Evolutionary conservation across 53 echinoderm and acorn worm genomes (phyloP), one percentile per base, ranked within the genome.

Genomic region (Mesocentrotus franciscanus): DNA sequence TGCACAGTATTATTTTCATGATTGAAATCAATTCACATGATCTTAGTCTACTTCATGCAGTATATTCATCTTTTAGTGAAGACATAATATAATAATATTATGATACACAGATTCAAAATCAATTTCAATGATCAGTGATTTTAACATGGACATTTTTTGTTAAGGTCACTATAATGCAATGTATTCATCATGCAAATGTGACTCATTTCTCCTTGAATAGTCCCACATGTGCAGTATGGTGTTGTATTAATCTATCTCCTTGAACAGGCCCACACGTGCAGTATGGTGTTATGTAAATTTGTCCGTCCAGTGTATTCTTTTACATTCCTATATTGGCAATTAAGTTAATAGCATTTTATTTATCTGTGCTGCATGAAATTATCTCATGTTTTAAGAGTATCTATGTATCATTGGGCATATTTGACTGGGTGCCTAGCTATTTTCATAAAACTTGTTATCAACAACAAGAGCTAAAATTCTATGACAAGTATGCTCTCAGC

Each of bases 251-350:
- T 81, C 17, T 64, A 64, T 64, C 20, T 18, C 64, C 64, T 64
- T 14, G 18, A 64, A 18, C 15, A 64, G 20, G 16, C 64, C 64
- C 64, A 16, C 20, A 64, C 15, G 64, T 64, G 64, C 64, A 64
- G 16, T 64, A 64, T 64, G 18, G 64, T 64, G 20, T 64, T 64
- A 20, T 64, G 15, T 64, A 64, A 64, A 7, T 81, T 81, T 81
- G 81, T 81, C 81, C 81, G 81, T 81, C 81, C 81, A 81, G 20
- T 42, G 81, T 42, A 81, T 81, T 81, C 81, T 42, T 8, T 39
- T 20, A 81, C 81, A 81, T 81, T 81, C 81, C 81, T 81, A 1
- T 33, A 33, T 81, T 81, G 42, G 20, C 42, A 81, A 81, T 81
- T 81, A 6, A 81, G 6, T 42, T 5, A 81, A 39, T 9, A 81